Evolutionary conservation across 2,797 vertebrate genomes (phyloP).

Genomic region (Morus bassanus): DNA sequence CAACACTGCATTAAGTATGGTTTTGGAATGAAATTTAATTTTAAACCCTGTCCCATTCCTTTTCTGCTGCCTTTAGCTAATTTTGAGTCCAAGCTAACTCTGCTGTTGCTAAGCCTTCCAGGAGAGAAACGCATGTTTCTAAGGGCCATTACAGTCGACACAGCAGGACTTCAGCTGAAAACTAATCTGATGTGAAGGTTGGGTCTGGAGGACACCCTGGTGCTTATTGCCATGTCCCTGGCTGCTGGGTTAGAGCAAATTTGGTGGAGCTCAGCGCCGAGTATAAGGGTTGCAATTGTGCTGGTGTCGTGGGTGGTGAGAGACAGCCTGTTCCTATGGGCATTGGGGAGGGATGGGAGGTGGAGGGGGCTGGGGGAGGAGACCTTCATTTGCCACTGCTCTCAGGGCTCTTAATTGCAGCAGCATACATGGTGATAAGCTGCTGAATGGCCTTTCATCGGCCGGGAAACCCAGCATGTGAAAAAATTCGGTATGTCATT

Average conservation of each 20-base stretch:
- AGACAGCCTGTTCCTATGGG: neutral
- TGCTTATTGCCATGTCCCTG: neutral
- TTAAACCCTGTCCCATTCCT: neutral
- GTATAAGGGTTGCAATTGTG: constrained; percentile 29
- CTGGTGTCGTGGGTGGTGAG: constrained; percentile 13
- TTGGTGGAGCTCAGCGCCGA: neutral
- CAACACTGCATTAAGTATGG: neutral
- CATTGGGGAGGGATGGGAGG: neutral
- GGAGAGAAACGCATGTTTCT: neutral
- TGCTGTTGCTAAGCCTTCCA: constrained; percentile 4
- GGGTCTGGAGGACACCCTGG: neutral
- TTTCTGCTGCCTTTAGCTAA: neutral
- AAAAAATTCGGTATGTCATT: neutral
- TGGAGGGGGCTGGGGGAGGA: neutral
- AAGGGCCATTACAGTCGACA: neutral
- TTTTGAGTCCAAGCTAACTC: neutral
- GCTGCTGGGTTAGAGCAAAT: neutral
- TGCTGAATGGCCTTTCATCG: constrained; percentile 28
- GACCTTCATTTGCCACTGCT: neutral
- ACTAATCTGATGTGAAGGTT: constrained; percentile 36
- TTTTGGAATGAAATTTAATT: neutral
- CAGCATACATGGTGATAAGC: neutral
- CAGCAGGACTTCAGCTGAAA: constrained; percentile 19
- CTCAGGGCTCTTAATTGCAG: constrained; percentile 49
- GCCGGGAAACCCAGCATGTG: constrained; percentile 19